phyloP scores from a whole-genome alignment of 2,113 vertebrate species.

The Chaetodon trifascialis region DNA sequence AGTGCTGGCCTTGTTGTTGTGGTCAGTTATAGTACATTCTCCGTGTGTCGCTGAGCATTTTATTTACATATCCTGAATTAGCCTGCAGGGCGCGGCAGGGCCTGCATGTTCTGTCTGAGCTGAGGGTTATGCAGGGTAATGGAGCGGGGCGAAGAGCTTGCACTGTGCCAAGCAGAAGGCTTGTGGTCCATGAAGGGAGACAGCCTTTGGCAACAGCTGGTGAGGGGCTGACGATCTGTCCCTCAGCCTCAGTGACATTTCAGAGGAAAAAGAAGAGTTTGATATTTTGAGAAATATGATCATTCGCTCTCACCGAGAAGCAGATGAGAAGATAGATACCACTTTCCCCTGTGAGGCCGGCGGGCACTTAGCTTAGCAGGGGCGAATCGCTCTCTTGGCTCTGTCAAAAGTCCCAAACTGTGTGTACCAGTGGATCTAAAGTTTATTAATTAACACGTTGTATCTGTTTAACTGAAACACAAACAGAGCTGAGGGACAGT shows the following conservation, averaged over 20 bases:
- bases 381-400: too few relatives aligned
- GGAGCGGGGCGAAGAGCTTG: conserved; percentile 12
- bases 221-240: not conserved
- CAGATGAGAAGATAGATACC: not conserved
- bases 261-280: not conserved
- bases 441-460: not conserved
- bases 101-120: conserved; percentile 36
- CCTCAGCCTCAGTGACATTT: not conserved
- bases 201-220: conserved; percentile 31
- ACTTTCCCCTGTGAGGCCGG: not conserved
- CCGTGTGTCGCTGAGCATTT: conserved; percentile 53
- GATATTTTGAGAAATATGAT: conserved; percentile 1
- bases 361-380: not conserved
- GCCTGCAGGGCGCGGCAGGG: conserved; percentile 50
- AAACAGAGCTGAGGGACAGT: not conserved
- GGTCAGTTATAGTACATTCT: conserved; percentile 56
- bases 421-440: not conserved
- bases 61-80: conserved; percentile 68
- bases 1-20: conserved; percentile 58
- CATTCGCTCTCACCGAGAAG: not conserved
- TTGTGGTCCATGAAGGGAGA: conserved; percentile 21
- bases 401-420: not conserved
- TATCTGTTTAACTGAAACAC: not conserved
- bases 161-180: conserved; percentile 39
- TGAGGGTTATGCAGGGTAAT: conserved; percentile 49